Evolutionary conservation across 92 coral and sea anemone genomes (phyloP).

Genomic region (Palythoa grandiflora): DNA sequence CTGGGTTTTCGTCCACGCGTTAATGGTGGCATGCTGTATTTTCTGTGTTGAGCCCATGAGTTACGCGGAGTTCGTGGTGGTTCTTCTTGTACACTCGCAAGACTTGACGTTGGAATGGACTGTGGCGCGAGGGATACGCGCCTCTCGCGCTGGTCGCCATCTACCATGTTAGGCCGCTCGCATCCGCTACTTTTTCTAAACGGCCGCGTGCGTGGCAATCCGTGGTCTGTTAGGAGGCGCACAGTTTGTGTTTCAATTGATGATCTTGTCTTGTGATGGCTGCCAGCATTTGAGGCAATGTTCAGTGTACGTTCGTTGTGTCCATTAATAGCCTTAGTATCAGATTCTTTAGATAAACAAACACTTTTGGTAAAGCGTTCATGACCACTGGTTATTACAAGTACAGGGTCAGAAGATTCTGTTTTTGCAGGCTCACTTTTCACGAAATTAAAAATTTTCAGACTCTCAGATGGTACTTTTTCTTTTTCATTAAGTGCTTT

Average conservation of each 20-base stretch:
- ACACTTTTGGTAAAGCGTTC: background rate
- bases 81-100: slow-evolving; percentile 25
- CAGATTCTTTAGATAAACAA: background rate
- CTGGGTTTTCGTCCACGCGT: background rate
- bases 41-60: background rate
- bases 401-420: background rate
- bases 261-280: slow-evolving; percentile 3
- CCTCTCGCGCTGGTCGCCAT: slow-evolving; percentile 12
- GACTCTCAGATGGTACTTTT: background rate
- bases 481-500: background rate
- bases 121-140: slow-evolving; percentile 14
- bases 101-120: background rate
- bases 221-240: background rate
- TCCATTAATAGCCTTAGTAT: background rate
- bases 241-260: slow-evolving; percentile 4
- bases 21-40: slow-evolving; percentile 7
- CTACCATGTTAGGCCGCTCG: background rate
- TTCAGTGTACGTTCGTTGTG: background rate
- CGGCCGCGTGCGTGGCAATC: background rate
- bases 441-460: background rate
- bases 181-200: slow-evolving; percentile 1
- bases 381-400: background rate
- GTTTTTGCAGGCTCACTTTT: background rate
- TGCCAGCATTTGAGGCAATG: background rate
- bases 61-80: slow-evolving; percentile 24